Conservation (phyloP, 2,113 vertebrate genomes). For the Columba janthina region DNA sequence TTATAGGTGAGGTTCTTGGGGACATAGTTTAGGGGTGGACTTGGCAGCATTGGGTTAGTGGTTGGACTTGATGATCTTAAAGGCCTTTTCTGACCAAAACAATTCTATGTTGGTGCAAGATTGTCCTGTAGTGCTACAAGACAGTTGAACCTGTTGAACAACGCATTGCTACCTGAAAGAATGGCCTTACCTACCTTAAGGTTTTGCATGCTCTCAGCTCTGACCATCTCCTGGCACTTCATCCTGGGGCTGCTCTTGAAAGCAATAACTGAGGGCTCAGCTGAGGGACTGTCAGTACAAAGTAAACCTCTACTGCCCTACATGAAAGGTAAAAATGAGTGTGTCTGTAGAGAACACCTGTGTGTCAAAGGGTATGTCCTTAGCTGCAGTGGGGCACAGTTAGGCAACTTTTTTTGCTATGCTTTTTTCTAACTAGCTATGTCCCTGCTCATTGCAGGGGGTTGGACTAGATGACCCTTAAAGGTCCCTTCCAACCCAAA, state of each 20-base stretch:
- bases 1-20: too few relatives aligned
- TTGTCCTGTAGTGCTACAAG: not conserved
- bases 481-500: not conserved
- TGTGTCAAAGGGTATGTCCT: not conserved
- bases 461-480: not conserved
- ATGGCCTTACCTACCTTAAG: not conserved
- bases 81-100: too few relatives aligned
- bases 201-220: not conserved
- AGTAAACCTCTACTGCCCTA: not conserved
- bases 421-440: not conserved
- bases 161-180: not conserved
- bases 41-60: too few relatives aligned
- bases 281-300: not conserved
- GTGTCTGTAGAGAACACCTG: not conserved
- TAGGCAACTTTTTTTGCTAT: not conserved
- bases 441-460: not conserved
- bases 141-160: not conserved
- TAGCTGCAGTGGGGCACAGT: not conserved
- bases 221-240: not conserved
- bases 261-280: not conserved
- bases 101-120: not conserved
- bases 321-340: not conserved
- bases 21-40: too few relatives aligned
- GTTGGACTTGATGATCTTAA: too few relatives aligned
- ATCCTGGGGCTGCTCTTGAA: not conserved